Evolutionary conservation across 2,888 invertebrate genomes (phyloP).

Genomic region (Theristus sp.): DNA sequence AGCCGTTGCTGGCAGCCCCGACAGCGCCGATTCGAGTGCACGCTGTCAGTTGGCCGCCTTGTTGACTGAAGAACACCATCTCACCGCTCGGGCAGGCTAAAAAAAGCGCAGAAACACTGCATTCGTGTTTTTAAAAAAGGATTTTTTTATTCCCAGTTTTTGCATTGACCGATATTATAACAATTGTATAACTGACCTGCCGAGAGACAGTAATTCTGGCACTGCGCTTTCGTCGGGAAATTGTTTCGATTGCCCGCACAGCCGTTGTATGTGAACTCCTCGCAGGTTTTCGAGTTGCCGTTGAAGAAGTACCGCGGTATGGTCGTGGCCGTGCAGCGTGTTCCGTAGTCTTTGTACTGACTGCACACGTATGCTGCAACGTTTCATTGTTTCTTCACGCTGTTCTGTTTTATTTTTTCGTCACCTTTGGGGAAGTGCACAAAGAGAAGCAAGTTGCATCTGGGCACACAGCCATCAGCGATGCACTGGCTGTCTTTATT

Average conservation of each 20-base stretch:
- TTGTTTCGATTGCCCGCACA: slow-evolving; percentile 7
- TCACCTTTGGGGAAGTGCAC: too few relatives aligned
- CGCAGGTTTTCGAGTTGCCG: background rate
- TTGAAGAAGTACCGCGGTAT: slow-evolving; percentile 5
- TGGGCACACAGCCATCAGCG: too few relatives aligned
- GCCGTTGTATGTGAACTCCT: slow-evolving; percentile 6
- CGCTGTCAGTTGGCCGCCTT: background rate
- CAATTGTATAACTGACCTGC: background rate
- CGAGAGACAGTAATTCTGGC: slow-evolving; percentile 1
- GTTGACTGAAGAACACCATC: background rate
- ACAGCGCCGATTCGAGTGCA: background rate
- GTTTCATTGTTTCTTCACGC: too few relatives aligned
- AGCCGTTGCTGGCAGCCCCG: background rate
- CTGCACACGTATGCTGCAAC: slow-evolving; percentile 18
- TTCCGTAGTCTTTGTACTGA: slow-evolving; percentile 23
- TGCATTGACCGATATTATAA: background rate
- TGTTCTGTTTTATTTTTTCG: too few relatives aligned
- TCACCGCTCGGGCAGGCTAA: background rate
- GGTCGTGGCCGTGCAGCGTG: slow-evolving; percentile 15
- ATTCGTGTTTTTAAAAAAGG: background rate
- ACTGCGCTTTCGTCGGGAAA: slow-evolving; percentile 1
- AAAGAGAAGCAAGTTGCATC: too few relatives aligned
- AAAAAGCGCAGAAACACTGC: background rate
- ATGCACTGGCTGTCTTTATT: too few relatives aligned
- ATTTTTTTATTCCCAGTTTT: background rate